phyloP scores from a whole-genome alignment of 2,797 vertebrate genomes.

The Macrochelys suwanniensis region DNA sequence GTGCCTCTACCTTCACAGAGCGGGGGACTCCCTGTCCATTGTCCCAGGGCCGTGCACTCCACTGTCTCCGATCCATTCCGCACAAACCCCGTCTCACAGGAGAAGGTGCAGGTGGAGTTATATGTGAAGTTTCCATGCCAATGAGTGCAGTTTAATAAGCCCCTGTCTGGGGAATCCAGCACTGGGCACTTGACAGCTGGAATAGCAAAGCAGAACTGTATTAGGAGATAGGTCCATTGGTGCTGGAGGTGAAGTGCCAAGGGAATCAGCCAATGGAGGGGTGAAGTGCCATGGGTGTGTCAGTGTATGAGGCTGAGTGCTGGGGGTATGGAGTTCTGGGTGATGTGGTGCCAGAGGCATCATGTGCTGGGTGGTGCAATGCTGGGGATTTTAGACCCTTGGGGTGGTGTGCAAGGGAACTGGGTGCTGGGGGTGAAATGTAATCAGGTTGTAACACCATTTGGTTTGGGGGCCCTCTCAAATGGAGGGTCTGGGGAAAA shows the following conservation, averaged over 20 bases:
- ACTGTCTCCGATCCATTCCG: conserved; percentile 73
- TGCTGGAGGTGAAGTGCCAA: neutral
- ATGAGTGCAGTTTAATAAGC: conserved; percentile 81
- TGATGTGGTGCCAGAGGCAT: no score
- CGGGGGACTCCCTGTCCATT: conserved; percentile 84
- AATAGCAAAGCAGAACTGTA: neutral
- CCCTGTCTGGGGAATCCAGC: conserved; percentile 64
- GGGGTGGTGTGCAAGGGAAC: no score
- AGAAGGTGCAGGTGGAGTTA: conserved; percentile 84
- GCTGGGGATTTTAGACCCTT: no score
- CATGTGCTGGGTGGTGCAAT: no score
- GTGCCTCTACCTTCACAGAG: conserved; percentile 71
- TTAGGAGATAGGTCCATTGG: neutral
- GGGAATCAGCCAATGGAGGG: neutral
- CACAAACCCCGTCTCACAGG: conserved; percentile 82
- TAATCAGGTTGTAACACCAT: no score
- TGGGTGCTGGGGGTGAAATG: no score
- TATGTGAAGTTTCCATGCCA: conserved; percentile 66
- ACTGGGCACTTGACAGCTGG: conserved; percentile 82
- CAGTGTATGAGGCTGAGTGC: no score
- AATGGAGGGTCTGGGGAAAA: no score
- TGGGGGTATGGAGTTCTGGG: no score
- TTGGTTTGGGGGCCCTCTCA: no score
- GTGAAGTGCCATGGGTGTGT: no score
- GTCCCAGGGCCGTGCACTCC: conserved; percentile 78